These are phyloP conservation scores for Thamnophis sirtalis DNA, from an alignment of 2,113 vertebrate species.

Conservation along the genomic window DNA sequence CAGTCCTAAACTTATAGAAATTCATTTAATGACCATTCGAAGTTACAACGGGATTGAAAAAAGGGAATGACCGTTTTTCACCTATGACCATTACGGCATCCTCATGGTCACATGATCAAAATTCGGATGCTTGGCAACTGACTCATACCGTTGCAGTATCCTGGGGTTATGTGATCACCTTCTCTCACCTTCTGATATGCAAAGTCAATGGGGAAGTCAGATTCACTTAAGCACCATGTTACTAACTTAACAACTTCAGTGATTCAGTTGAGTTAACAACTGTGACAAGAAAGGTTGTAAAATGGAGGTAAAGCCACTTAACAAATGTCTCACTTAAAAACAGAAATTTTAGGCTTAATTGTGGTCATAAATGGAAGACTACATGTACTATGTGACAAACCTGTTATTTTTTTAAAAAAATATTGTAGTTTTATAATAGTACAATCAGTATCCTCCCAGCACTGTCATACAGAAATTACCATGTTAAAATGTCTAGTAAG, in stretches of 20 bases:
- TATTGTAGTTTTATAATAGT: not conserved
- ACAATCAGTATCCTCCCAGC: not conserved
- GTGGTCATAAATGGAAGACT: not conserved
- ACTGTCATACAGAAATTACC: not conserved
- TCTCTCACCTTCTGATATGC: not conserved
- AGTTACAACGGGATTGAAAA: not conserved
- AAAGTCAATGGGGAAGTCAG: not conserved
- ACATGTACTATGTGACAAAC: not conserved
- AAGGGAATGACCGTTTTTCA: not conserved
- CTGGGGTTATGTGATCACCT: not conserved
- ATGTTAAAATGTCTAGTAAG: not conserved
- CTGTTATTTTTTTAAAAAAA: not conserved
- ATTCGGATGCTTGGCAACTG: not conserved
- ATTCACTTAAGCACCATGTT: not conserved
- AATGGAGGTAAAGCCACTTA: not conserved
- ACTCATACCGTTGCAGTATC: not conserved
- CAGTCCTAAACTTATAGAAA: not conserved
- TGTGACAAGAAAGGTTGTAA: not conserved
- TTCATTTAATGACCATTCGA: not conserved
- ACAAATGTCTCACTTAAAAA: not conserved
- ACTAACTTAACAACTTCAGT: not conserved
- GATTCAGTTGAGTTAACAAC: not conserved
- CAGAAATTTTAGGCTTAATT: not conserved
- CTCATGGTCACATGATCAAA: not conserved
- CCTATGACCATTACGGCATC: not conserved